A percentile compares a stretch with the other conserved stretches of the same genome.
Conservation (phyloP, 2,797 vertebrate species). For the Sebastiscus albofasciatus region DNA sequence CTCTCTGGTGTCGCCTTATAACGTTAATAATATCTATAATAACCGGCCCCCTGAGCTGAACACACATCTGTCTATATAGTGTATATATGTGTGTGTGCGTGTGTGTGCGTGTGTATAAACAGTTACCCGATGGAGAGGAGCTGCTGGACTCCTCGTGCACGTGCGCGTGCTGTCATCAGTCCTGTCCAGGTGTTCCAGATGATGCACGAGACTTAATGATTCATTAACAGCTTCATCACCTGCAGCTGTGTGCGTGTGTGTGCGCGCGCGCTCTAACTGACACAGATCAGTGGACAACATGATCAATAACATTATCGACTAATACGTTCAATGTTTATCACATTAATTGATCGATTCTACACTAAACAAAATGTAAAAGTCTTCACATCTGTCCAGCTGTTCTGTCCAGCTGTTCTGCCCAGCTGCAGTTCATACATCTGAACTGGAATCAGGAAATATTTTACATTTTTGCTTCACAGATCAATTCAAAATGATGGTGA, state of each 20-base stretch:
- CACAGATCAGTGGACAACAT: not conserved
- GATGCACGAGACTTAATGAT: constrained; percentile 35
- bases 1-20: too few species aligned
- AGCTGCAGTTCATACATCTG: not conserved
- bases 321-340: not conserved
- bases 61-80: too few species aligned
- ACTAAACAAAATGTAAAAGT: too few species aligned
- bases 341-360: rapidly evolving
- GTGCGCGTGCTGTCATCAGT: constrained; percentile 56
- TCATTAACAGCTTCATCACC: not conserved
- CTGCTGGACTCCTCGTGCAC: constrained; percentile 15
- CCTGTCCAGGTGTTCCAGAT: constrained; percentile 60
- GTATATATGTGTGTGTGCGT: too few species aligned
- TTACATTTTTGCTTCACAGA: not conserved
- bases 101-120: too few species aligned
- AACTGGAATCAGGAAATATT: not conserved
- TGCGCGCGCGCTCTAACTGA: not conserved
- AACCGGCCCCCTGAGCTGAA: too few species aligned
- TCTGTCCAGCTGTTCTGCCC: not conserved
- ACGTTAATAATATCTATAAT: too few species aligned
- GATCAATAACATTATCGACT: not conserved
- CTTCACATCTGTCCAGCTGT: too few species aligned
- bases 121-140: too few species aligned
- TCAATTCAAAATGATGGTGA: not conserved
- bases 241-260: too few species aligned